Conservation (phyloP, 2,113 vertebrate genomes). For the Brachionichthys hirsutus region DNA sequence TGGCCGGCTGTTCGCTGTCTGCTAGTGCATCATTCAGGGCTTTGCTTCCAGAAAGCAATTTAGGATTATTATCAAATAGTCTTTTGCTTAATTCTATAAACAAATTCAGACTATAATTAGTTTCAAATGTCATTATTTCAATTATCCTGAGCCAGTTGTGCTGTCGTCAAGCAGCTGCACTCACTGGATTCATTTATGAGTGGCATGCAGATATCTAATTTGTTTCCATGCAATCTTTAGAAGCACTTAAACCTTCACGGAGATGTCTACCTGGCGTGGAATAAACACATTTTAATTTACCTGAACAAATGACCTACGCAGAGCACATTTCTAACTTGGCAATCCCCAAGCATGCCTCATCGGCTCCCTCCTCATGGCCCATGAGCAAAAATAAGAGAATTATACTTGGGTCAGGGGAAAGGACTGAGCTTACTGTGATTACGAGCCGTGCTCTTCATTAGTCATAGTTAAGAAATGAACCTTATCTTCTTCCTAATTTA, state of each 20-base stretch:
- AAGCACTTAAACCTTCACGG: slow-evolving; percentile 23
- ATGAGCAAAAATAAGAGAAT: slow-evolving; percentile 28
- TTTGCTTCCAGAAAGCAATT: slow-evolving; percentile 37
- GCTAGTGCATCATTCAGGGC: neutral
- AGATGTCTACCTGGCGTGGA: slow-evolving; percentile 38
- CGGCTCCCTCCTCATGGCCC: slow-evolving; percentile 6
- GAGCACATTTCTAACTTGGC: slow-evolving; percentile 23
- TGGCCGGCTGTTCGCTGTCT: neutral
- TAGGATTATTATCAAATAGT: slow-evolving; percentile 33
- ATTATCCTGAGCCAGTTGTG: slow-evolving; percentile 7
- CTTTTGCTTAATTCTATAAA: slow-evolving; percentile 35
- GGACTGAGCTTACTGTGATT: slow-evolving; percentile 32
- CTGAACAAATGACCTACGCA: slow-evolving; percentile 27
- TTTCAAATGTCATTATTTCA: slow-evolving; percentile 34
- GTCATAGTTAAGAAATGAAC: slow-evolving; percentile 54
- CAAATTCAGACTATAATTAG: slow-evolving; percentile 26
- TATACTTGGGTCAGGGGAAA: slow-evolving; percentile 29
- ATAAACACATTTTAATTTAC: slow-evolving; percentile 31
- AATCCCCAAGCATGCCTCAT: slow-evolving; percentile 18
- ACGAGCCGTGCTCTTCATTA: slow-evolving; percentile 45
- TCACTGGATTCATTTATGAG: slow-evolving; percentile 19
- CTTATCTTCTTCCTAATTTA: slow-evolving; percentile 39
- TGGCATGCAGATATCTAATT: slow-evolving; percentile 14
- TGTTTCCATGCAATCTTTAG: slow-evolving; percentile 28
- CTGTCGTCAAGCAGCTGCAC: slow-evolving; percentile 18